These are phyloP conservation scores for Poecilia wingei DNA, from an alignment of 2,797 vertebrate species.

Conservation along the genomic window DNA sequence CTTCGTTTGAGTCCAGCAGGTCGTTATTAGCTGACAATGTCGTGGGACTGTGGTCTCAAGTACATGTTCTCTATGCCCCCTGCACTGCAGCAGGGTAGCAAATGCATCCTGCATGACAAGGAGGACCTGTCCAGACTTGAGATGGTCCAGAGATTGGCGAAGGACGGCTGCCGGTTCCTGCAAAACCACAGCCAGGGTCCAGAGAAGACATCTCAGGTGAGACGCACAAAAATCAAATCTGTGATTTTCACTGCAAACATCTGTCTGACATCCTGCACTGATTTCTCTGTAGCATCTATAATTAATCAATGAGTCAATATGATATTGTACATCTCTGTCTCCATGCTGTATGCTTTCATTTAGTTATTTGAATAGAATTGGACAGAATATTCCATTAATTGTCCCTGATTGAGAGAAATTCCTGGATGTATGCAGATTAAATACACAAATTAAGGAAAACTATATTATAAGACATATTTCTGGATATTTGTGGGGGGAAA, in stretches of 20 bases:
- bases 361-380: not conserved
- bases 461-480: not conserved
- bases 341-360: not conserved
- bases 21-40: conserved; percentile 76
- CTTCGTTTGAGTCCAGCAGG: conserved; percentile 21
- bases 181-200: conserved; percentile 85
- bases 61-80: conserved; percentile 92
- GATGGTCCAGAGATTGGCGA: conserved; percentile 93
- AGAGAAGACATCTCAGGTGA: conserved; percentile 83
- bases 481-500: not conserved
- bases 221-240: conserved; percentile 24
- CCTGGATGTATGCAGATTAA: not conserved
- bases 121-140: conserved; percentile 90
- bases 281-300: not conserved
- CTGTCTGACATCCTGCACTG: not conserved
- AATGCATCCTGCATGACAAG: conserved; percentile 88
- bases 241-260: not conserved
- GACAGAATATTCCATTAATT: not conserved
- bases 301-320: not conserved
- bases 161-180: conserved; percentile 89
- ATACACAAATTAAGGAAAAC: not conserved
- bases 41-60: conserved; percentile 96
- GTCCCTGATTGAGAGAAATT: not conserved
- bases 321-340: not conserved
- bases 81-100: conserved; percentile 86